phyloP scores from a whole-genome alignment of 2,888 invertebrate species.

The Parapristionchus giblindavisi region DNA sequence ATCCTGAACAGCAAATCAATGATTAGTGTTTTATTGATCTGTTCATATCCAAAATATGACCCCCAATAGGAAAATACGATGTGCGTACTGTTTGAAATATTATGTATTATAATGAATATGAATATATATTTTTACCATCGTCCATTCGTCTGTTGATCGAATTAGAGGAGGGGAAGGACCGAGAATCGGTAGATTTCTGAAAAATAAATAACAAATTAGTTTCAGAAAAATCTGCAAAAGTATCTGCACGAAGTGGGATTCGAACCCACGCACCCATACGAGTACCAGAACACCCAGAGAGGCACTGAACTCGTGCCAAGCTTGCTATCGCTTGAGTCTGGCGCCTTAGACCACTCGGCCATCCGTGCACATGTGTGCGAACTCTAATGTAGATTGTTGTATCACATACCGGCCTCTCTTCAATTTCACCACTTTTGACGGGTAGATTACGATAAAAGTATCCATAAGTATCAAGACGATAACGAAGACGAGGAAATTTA shows the following conservation, averaged over 20 bases:
- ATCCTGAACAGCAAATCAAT: no score
- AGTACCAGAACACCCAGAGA: slow-evolving; percentile 38
- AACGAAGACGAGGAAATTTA: slow-evolving; percentile 72
- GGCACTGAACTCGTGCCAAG: slow-evolving; percentile 38
- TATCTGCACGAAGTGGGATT: slow-evolving; percentile 38
- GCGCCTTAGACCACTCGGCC: slow-evolving; percentile 72
- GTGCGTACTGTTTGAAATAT: not conserved
- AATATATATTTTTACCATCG: not conserved
- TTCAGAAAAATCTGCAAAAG: not conserved
- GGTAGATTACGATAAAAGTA: slow-evolving; percentile 52
- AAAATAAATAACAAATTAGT: not conserved
- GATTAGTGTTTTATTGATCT: no score
- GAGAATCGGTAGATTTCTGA: slow-evolving; percentile 27
- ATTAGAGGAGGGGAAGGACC: slow-evolving; percentile 14
- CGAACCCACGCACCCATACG: slow-evolving; percentile 38
- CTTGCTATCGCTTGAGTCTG: slow-evolving; percentile 70
- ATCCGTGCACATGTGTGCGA: slow-evolving; percentile 45
- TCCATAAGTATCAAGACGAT: slow-evolving; percentile 68
- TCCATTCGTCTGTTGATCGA: not conserved
- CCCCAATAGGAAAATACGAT: no score
- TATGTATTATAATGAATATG: not conserved
- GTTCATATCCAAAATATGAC: no score
- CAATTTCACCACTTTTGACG: slow-evolving; percentile 25
- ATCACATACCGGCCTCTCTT: slow-evolving; percentile 17
- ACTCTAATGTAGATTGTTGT: not conserved